These are phyloP conservation scores for Alectura lathami DNA, from an alignment of 2,113 vertebrate genomes.

Conservation along the genomic window DNA sequence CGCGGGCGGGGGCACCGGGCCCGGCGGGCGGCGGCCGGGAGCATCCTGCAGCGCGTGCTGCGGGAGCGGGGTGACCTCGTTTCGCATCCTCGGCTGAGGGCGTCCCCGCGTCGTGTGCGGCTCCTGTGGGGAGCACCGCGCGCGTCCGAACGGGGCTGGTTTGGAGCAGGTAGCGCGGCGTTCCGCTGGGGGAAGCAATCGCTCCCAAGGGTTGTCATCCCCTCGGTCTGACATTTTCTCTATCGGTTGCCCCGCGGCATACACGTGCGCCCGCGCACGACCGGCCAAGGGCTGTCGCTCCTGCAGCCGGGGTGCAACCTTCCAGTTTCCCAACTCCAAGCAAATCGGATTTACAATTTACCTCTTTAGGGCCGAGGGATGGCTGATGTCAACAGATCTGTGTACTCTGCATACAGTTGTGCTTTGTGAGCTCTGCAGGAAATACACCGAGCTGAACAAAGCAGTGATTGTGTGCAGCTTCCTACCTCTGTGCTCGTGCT, in stretches of 20 bases:
- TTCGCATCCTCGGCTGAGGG: not conserved
- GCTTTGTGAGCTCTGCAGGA: slow-evolving; percentile 29
- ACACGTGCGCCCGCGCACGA: too few species aligned
- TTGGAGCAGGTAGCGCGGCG: rapidly evolving
- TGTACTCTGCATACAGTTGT: not conserved
- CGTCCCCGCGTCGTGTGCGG: not conserved
- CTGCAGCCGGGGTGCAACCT: not conserved
- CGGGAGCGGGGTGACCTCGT: not conserved
- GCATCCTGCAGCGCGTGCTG: not conserved
- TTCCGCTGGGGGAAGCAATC: not conserved
- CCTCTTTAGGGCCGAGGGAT: not conserved
- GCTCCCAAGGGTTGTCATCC: not conserved
- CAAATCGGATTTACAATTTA: not conserved
- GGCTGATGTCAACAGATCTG: not conserved
- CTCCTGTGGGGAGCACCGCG: not conserved
- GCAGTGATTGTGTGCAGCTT: not conserved
- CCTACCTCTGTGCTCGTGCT: not conserved
- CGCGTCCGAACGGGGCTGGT: not conserved
- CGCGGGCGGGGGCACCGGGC: too few species aligned
- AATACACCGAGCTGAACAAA: not conserved
- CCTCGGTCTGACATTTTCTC: not conserved
- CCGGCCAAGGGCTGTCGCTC: too few species aligned
- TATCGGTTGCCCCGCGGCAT: rapidly evolving
- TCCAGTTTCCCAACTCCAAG: not conserved
- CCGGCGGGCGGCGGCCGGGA: not conserved